Evolutionary conservation across 2,888 invertebrate genomes (phyloP).

Genomic region (Nasonia oneida): DNA sequence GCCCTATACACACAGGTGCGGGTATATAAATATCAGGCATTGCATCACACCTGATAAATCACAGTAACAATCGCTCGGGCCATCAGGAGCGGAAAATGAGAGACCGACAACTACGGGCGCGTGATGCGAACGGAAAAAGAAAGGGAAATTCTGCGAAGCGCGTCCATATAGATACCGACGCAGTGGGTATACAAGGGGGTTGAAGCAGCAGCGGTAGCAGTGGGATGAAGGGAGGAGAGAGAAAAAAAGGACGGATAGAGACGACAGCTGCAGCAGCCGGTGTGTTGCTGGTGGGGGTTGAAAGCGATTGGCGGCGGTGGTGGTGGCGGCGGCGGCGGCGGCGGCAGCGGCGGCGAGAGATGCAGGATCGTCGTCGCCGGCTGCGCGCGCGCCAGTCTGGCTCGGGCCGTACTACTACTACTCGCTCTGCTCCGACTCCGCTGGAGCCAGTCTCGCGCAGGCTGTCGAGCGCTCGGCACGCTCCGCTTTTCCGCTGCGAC

Average conservation of each 20-base stretch:
- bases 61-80: constrained; percentile 5
- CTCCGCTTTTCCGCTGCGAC: background rate
- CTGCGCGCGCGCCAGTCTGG: constrained; percentile 50
- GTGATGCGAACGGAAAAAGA: background rate
- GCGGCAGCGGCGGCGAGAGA: background rate
- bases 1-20: too few relatives aligned
- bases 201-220: background rate
- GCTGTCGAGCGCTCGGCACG: constrained; percentile 49
- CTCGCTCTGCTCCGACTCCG: background rate
- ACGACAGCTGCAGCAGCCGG: constrained; percentile 48
- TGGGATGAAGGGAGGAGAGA: background rate
- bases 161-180: too few relatives aligned
- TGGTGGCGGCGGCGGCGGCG: background rate
- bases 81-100: constrained; percentile 9
- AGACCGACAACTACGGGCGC: background rate
- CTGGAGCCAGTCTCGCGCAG: constrained; percentile 57
- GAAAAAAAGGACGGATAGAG: constrained; percentile 34
- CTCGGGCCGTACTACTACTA: constrained; percentile 28
- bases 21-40: too few relatives aligned
- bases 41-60: constrained; percentile 2
- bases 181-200: background rate
- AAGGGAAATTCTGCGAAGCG: constrained; percentile 8
- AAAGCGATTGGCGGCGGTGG: constrained; percentile 71
- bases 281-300: constrained; percentile 65
- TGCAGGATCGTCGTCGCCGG: background rate